Conservation (phyloP, 2,888 invertebrate genomes). For the Fragum whitleyi region DNA sequence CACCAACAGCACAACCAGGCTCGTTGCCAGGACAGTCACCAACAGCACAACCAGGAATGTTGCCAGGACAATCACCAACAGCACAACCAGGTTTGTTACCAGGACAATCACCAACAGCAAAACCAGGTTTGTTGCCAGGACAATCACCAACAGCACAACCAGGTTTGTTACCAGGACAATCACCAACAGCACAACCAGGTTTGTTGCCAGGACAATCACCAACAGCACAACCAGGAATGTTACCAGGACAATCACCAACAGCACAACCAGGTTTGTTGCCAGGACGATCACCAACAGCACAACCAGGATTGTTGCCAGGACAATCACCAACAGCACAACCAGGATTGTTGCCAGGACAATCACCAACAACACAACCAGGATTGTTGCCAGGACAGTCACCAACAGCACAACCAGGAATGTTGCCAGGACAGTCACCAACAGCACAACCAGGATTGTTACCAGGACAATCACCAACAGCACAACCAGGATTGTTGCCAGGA, state of each 20-base stretch:
- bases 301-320: slow-evolving; percentile 30
- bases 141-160: slow-evolving; percentile 46
- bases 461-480: slow-evolving; percentile 52
- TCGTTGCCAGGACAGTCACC: slow-evolving; percentile 41
- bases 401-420: slow-evolving; percentile 49
- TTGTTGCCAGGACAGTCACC: slow-evolving; percentile 47
- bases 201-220: slow-evolving; percentile 14
- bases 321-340: slow-evolving; percentile 48
- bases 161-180: slow-evolving; percentile 30
- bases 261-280: slow-evolving; percentile 43
- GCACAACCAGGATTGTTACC: slow-evolving; percentile 45
- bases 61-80: slow-evolving; percentile 41
- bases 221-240: slow-evolving; percentile 45
- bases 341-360: slow-evolving; percentile 27
- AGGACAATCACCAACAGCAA: slow-evolving; percentile 44
- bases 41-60: slow-evolving; percentile 31
- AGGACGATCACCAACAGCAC: slow-evolving; percentile 54
- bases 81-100: slow-evolving; percentile 31
- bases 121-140: slow-evolving; percentile 31
- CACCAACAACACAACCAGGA: slow-evolving; percentile 54
- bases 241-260: slow-evolving; percentile 49
- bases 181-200: slow-evolving; percentile 52
- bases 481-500: slow-evolving; percentile 36
- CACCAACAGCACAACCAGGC: slow-evolving; percentile 58
- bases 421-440: slow-evolving; percentile 48